Conservation (phyloP, 2,797 vertebrate genomes). For the Aeoliscus strigatus region DNA sequence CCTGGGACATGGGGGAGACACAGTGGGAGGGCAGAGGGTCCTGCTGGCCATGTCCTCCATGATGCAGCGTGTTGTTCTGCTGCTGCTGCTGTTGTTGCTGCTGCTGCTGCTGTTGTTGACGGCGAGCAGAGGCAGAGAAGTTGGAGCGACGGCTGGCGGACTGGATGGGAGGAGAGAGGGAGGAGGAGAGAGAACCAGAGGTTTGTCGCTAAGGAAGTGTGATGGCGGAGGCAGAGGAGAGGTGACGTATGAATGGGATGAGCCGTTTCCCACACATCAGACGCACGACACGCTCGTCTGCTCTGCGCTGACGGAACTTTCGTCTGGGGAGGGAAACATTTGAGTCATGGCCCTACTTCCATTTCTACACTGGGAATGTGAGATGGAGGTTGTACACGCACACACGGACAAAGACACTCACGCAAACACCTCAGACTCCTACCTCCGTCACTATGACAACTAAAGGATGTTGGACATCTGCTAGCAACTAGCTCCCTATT, state of each 20-base stretch:
- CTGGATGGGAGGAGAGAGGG: slow-evolving; percentile 34
- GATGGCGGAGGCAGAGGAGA: slow-evolving; percentile 2
- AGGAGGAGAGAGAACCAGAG: slow-evolving; percentile 6
- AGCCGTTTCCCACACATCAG: too few relatives aligned
- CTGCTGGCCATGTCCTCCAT: slow-evolving; percentile 59
- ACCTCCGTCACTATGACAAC: too few relatives aligned
- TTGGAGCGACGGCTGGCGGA: slow-evolving; percentile 58
- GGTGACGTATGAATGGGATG: slow-evolving; percentile 47
- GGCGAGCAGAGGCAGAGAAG: slow-evolving; percentile 41
- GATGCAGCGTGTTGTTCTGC: slow-evolving; percentile 56
- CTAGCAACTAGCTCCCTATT: too few relatives aligned
- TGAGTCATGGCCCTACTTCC: too few relatives aligned
- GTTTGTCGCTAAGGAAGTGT: not conserved
- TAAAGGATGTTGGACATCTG: too few relatives aligned
- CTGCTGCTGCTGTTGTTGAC: slow-evolving; percentile 52
- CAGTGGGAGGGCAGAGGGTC: slow-evolving; percentile 66
- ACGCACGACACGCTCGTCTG: too few relatives aligned
- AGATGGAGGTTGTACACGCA: too few relatives aligned
- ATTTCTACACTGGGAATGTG: too few relatives aligned
- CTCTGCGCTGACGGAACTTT: too few relatives aligned
- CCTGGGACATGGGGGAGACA: slow-evolving; percentile 69
- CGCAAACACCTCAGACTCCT: too few relatives aligned
- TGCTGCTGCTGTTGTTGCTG: slow-evolving; percentile 52
- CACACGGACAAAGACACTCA: slow-evolving; percentile 18
- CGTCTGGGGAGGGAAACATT: too few relatives aligned